These are phyloP conservation scores for Python bivittatus DNA, from an alignment of 2,113 vertebrate species.

Conservation along the genomic window DNA sequence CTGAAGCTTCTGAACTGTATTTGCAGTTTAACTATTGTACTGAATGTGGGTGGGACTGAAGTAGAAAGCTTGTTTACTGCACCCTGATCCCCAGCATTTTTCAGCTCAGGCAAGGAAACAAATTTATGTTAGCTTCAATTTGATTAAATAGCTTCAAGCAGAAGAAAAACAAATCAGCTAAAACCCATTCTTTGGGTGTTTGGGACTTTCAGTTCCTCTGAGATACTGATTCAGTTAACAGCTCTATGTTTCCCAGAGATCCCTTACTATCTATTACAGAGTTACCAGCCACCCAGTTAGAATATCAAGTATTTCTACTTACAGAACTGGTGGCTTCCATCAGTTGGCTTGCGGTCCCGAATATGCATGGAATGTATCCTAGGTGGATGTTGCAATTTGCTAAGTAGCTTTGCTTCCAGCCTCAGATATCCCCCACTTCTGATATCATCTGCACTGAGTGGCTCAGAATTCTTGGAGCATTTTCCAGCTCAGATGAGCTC, in stretches of 20 bases:
- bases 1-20: background rate
- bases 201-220: background rate
- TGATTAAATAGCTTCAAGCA: background rate
- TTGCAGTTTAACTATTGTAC: background rate
- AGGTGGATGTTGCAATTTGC: background rate
- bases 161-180: background rate
- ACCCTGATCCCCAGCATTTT: background rate
- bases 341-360: background rate
- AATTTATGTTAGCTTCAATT: background rate
- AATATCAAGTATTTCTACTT: constrained; percentile 43
- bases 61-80: background rate
- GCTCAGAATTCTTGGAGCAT: constrained; percentile 55
- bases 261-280: background rate
- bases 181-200: no score
- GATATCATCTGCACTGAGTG: constrained; percentile 42
- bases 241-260: background rate
- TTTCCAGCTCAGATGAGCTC: constrained; percentile 68
- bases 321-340: background rate
- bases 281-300: background rate
- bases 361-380: background rate
- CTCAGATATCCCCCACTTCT: constrained; percentile 35
- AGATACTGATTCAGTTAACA: background rate
- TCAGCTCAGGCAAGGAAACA: background rate
- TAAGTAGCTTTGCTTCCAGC: constrained; percentile 25
- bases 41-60: background rate